These are phyloP conservation scores for Patella ulyssiponensis DNA, from an alignment of 2,888 invertebrate species.

Conservation along the genomic window DNA sequence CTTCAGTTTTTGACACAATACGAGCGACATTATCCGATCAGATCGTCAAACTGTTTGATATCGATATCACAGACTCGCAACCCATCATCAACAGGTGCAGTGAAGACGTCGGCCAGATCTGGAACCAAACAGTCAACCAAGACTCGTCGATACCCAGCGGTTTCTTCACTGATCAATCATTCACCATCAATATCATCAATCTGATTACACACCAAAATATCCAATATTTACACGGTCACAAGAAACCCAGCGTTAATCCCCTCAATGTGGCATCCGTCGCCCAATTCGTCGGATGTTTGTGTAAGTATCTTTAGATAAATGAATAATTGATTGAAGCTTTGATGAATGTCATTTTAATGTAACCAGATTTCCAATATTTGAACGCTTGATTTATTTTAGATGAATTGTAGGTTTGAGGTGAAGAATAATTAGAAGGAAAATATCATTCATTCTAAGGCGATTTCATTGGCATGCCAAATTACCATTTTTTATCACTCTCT, in stretches of 20 bases:
- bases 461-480: too few relatives aligned
- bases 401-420: neutral
- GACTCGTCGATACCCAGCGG: neutral
- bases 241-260: slow-evolving; percentile 8
- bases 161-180: slow-evolving; percentile 11
- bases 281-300: slow-evolving; percentile 17
- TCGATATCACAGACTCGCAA: slow-evolving; percentile 10
- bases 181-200: slow-evolving; percentile 12
- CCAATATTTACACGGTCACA: slow-evolving; percentile 19
- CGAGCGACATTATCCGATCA: slow-evolving; percentile 18
- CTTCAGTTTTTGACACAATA: slow-evolving; percentile 13
- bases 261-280: slow-evolving; percentile 18
- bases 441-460: too few relatives aligned
- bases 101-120: slow-evolving; percentile 15
- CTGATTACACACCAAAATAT: slow-evolving; percentile 17
- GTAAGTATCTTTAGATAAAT: slow-evolving; percentile 13
- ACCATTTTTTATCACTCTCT: too few relatives aligned
- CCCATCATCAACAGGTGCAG: slow-evolving; percentile 21
- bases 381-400: slow-evolving; percentile 1
- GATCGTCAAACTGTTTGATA: slow-evolving; percentile 19
- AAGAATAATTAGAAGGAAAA: neutral
- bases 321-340: neutral
- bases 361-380: slow-evolving; percentile 1
- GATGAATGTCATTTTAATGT: slow-evolving; percentile 6
- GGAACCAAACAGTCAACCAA: slow-evolving; percentile 16